A percentile compares a stretch with the other conserved stretches of the same genome.
These are phyloP conservation scores for Habropoda laboriosa DNA, from an alignment of 1,140 invertebrate species.

Conservation along the genomic window DNA sequence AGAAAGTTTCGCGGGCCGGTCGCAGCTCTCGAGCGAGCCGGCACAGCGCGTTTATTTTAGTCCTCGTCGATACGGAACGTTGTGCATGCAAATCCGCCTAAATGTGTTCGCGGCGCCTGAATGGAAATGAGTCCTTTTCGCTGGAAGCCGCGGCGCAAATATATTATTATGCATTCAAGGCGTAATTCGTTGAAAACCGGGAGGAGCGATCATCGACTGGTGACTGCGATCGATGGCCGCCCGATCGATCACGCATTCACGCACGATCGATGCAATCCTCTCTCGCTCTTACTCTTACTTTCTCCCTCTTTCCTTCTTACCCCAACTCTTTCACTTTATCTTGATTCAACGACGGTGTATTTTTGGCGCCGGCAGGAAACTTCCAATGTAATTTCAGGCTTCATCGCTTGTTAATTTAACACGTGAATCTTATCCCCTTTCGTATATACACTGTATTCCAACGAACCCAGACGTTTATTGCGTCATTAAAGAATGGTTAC, in stretches of 20 bases:
- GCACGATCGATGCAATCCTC: constrained; percentile 56
- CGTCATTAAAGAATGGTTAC: neutral
- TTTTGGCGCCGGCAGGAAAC: constrained; percentile 52
- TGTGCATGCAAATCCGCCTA: constrained; percentile 78
- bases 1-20: constrained; percentile 20
- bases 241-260: constrained; percentile 75
- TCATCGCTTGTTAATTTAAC: constrained; percentile 20
- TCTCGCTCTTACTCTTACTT: constrained; percentile 25
- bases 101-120: constrained; percentile 71
- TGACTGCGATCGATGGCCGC: constrained; percentile 67
- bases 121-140: constrained; percentile 72
- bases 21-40: constrained; percentile 22
- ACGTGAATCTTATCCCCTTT: neutral
- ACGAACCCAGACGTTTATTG: neutral
- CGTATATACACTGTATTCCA: neutral
- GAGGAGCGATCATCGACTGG: constrained; percentile 64
- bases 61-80: constrained; percentile 62
- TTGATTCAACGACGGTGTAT: constrained; percentile 19
- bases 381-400: constrained; percentile 9
- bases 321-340: constrained; percentile 12
- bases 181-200: constrained; percentile 68
- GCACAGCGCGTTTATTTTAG: constrained; percentile 58
- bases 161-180: constrained; percentile 75
- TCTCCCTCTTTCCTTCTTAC: neutral
- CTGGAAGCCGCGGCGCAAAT: constrained; percentile 53